Conservation (phyloP, 2,113 vertebrate species). For the Sapajus apella region DNA sequence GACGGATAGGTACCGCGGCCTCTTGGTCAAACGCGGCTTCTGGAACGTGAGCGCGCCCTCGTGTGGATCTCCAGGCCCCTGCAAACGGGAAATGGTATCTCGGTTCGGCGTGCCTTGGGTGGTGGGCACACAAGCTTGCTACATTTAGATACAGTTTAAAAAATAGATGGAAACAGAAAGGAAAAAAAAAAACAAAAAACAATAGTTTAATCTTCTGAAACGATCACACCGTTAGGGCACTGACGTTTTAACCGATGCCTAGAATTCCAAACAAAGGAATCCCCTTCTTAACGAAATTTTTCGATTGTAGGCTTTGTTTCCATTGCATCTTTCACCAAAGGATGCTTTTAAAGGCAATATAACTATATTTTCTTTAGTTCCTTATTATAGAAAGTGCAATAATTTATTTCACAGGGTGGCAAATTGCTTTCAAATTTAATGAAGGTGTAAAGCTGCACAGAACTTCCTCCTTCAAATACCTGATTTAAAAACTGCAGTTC, state of each 20-base stretch:
- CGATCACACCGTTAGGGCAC: constrained; percentile 15
- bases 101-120: background rate
- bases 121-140: constrained; percentile 34
- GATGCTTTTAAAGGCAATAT: constrained; percentile 36
- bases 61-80: constrained; percentile 79
- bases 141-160: constrained; percentile 13
- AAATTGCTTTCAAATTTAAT: constrained; percentile 52
- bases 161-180: background rate
- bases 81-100: constrained; percentile 35
- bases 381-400: constrained; percentile 46
- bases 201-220: constrained; percentile 59
- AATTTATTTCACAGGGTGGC: constrained; percentile 39
- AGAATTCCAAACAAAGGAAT: constrained; percentile 72
- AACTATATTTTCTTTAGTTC: constrained; percentile 62
- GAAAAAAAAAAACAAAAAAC: constrained; percentile 61
- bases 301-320: constrained; percentile 58
- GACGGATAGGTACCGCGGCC: constrained; percentile 50
- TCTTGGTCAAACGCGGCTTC: constrained; percentile 35
- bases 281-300: constrained; percentile 67
- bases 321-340: constrained; percentile 55
- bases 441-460: constrained; percentile 41
- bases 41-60: constrained; percentile 85
- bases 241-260: constrained; percentile 11
- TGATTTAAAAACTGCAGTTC: constrained; percentile 31
- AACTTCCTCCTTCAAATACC: constrained; percentile 33